Evolutionary conservation across 1,140 invertebrate species (phyloP).

Genomic region (Drosophila repletoides): DNA sequence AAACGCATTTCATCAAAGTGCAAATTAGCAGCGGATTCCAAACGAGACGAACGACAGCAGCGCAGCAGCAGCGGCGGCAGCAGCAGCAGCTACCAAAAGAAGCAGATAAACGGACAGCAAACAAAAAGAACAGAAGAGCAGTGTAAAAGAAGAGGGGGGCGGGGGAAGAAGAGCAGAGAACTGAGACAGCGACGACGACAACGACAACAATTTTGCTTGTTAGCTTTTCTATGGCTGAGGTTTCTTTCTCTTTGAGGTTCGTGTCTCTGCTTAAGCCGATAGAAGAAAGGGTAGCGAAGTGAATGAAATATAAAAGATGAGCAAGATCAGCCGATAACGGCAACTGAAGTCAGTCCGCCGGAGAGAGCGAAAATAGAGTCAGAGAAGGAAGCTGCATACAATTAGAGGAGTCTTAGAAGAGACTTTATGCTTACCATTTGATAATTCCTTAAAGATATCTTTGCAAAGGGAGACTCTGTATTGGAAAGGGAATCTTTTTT

Average conservation of each 20-base stretch:
- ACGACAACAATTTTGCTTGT: slow-evolving; percentile 34
- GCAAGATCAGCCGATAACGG: slow-evolving; percentile 6
- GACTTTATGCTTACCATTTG: too few species aligned
- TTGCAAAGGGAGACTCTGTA: too few species aligned
- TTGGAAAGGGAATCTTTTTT: too few species aligned
- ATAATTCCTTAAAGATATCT: background rate
- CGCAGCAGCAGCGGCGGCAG: slow-evolving; percentile 17
- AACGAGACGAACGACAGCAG: too few species aligned
- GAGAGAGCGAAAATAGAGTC: background rate
- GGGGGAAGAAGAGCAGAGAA: background rate
- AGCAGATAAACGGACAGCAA: slow-evolving; percentile 6
- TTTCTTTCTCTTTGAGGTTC: slow-evolving; percentile 35
- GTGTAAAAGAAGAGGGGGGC: too few species aligned
- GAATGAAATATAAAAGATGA: slow-evolving; percentile 23
- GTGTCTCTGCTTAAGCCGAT: slow-evolving; percentile 45
- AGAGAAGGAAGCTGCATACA: too few species aligned
- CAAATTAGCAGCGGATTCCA: slow-evolving; percentile 74
- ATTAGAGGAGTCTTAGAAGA: too few species aligned
- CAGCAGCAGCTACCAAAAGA: slow-evolving; percentile 39
- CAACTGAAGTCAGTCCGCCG: background rate
- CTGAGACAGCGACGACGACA: slow-evolving; percentile 1
- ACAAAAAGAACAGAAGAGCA: slow-evolving; percentile 4
- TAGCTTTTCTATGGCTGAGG: slow-evolving; percentile 20
- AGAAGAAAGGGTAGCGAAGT: slow-evolving; percentile 23
- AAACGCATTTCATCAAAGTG: slow-evolving; percentile 78